phyloP scores from a whole-genome alignment of 2,113 vertebrate genomes.

The Dermatemys mawii region DNA sequence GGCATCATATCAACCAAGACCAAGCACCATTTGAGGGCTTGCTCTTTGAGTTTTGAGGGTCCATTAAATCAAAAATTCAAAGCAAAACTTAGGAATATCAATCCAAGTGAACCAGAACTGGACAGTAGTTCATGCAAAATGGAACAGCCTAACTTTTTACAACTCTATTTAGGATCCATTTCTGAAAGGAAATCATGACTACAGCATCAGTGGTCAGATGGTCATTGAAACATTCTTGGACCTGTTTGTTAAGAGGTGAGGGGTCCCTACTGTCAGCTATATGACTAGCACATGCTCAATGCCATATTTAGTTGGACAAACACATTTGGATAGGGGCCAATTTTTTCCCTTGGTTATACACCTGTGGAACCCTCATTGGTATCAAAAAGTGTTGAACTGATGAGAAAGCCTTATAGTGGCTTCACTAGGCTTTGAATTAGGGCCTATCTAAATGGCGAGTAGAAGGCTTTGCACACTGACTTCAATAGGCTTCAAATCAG shows the following conservation, averaged over 20 bases:
- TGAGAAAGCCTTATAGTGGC: background rate
- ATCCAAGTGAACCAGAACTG: background rate
- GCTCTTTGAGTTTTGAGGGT: background rate
- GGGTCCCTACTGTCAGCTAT: background rate
- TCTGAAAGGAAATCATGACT: background rate
- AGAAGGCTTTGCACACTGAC: background rate
- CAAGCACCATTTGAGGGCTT: background rate
- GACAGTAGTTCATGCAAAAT: background rate
- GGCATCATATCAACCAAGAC: background rate
- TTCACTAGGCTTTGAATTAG: background rate
- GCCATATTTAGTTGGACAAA: background rate
- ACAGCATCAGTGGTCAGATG: background rate
- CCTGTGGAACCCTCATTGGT: background rate
- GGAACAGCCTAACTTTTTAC: background rate
- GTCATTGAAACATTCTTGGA: accelerated
- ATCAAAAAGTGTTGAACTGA: background rate
- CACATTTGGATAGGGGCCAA: no score
- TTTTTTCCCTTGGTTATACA: background rate
- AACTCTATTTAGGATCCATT: background rate
- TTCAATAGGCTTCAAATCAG: background rate
- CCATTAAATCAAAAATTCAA: accelerated
- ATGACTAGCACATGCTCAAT: background rate
- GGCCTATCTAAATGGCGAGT: background rate
- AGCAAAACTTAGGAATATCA: background rate
- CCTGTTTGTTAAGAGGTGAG: background rate